Evolutionary conservation across 2,113 vertebrate genomes (phyloP).

Genomic region (human (Homo sapiens)): DNA sequence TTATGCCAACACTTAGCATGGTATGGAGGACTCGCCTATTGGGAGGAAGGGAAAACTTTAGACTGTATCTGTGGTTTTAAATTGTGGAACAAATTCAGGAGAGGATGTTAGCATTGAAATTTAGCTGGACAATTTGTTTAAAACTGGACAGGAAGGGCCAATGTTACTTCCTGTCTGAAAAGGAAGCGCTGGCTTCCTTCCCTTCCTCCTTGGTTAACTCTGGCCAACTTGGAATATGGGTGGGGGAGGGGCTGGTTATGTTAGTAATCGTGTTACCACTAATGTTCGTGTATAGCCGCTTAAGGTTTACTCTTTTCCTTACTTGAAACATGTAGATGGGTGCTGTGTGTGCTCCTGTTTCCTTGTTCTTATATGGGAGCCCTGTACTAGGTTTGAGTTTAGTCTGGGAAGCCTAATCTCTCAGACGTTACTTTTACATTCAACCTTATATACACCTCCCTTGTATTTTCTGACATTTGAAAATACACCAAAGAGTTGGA

Average conservation of each 20-base stretch:
- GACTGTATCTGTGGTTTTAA: conserved; percentile 47
- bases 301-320: not conserved
- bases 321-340: not conserved
- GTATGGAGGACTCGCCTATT: not conserved
- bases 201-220: conserved; percentile 63
- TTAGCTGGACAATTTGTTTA: conserved; percentile 83
- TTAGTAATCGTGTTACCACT: not conserved
- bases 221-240: conserved; percentile 38
- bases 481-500: conserved; percentile 46
- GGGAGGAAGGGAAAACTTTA: conserved; percentile 11
- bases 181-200: conserved; percentile 86
- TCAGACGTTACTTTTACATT: not conserved
- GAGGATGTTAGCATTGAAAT: conserved; percentile 73
- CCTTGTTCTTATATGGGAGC: not conserved
- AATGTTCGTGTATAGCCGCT: not conserved
- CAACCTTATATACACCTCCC: not conserved
- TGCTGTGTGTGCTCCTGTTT: not conserved
- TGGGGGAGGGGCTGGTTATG: conserved; percentile 24
- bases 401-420: not conserved
- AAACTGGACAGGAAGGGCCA: conserved; percentile 83
- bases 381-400: not conserved
- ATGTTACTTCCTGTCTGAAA: conserved; percentile 87
- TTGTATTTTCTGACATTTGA: conserved; percentile 50
- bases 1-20: not conserved
- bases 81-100: conserved; percentile 62